Base-by-base conservation (phyloP, 2,113 vertebrate genomes). In the Sapajus apella region DNA sequence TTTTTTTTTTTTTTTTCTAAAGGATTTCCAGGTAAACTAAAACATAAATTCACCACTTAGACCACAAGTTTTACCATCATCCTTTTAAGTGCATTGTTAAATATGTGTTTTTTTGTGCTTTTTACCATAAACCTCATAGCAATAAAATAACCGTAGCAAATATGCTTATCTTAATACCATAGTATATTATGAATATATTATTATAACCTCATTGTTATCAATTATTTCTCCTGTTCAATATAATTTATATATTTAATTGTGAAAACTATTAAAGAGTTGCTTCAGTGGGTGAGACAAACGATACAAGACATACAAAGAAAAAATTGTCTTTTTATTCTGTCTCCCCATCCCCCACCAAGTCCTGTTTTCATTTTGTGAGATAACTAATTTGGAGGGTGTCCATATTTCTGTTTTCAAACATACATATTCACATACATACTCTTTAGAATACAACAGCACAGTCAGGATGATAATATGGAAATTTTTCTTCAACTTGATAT, bases 401-500 rank as follows among this genome's bases (percentile, higher is more conserved):
- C 16, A 72, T 52, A 79, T 56, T 18, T 75, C 79, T 85, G 3
- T 37, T 85, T 90, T 72, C 35, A 89, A 89, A 76, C 32, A 90
- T 16, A 32, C 1, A 55, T 5, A 35, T 76, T 76, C 14, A n/a
- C 21, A 87, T 8, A 72, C 35, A 72, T 12, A 66, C 47, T 8
- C 73, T 80, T 37, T 86, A 73, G 40, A 9, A n/a, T 21, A 58
- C 35, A 47, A 20, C 32, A 50, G 32, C 16, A 76, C 13, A 64
- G 43, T 77, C 21, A 13, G 0, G 21, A 84, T 30, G 58, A 61
- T 93, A 20, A 43, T 68, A 35, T 70, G 43, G 50, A 85, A 84
- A 93, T 96, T 84, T 30, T 77, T 96, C 40, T 96, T 84, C 47
- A 89, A 43, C 27, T 89, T 70, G 68, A n/a, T 66, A 81, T 35